Conservation (phyloP, 2,113 vertebrate species). For the Phocoena phocoena region DNA sequence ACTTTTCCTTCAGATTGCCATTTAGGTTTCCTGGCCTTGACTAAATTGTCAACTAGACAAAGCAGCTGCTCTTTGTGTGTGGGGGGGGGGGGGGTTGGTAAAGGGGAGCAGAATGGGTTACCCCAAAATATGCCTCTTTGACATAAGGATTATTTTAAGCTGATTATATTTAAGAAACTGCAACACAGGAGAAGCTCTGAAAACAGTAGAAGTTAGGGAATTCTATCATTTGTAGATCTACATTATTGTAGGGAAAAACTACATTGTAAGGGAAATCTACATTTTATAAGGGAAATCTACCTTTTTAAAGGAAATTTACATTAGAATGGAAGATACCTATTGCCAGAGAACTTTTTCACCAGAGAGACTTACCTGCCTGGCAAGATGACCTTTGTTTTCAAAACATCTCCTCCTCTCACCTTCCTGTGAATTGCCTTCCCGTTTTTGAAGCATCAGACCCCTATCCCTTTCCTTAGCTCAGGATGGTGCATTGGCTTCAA, state of each 20-base stretch:
- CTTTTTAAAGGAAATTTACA: not conserved
- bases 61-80: not conserved
- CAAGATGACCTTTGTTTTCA: not conserved
- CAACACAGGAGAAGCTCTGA: not conserved
- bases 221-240: not conserved
- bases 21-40: not conserved
- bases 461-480: not conserved
- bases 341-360: not conserved
- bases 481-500: not conserved
- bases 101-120: not conserved
- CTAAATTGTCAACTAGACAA: not conserved
- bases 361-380: not conserved
- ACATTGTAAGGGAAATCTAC: not conserved
- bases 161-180: not conserved
- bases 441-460: not conserved
- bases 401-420: not conserved
- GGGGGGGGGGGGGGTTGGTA: not conserved
- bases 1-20: not conserved
- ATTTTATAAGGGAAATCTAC: not conserved
- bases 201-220: not conserved
- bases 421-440: not conserved
- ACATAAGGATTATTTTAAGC: not conserved
- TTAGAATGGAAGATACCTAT: not conserved
- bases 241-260: not conserved
- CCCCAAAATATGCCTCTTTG: not conserved